Base-by-base conservation (phyloP, 1,140 invertebrate genomes). In the Streblospio benedicti region DNA sequence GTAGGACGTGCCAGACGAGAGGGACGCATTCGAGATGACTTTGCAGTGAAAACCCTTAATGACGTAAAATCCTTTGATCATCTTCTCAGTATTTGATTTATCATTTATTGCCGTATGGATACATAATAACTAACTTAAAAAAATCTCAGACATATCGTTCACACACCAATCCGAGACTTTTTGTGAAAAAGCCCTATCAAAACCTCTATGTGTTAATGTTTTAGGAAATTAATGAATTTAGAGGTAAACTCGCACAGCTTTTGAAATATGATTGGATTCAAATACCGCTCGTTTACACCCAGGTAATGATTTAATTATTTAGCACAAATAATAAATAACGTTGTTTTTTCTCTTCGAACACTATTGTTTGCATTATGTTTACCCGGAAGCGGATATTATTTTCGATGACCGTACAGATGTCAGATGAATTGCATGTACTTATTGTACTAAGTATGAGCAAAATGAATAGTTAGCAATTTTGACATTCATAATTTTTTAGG, bases 261-360 rank as follows among this genome's bases (percentile, higher is more conserved):
- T 87, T 87, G 82, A 87, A 86, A 57, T 98, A 95, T 75, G 95
- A 98, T 79, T 97, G 92, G 69, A 92, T 97, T 66, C 93, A 89
- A 72, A 92, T 97, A 62, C 95, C 95, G 45, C 83, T 97, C 28
- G 93, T 97, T 58, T 98, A 98, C 76, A 97, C 93, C 50, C 93
- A 98, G 88, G 93, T 93, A 72, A 80, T 60, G 56, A 72, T 69
- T 64, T 92, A 20, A 82, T 92, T 72, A 9, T 38, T 67, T 16
- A 28, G 18, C 14, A 0, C 28, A 31, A 44, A 32, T 55, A 62
- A 52, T 47, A 5, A 45, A 5, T 59, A n/a, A 14, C 25, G 58
- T 1, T 35, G 16, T 41, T n/a, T 28, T 20, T 16, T 1, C 6
- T 5, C 16, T 25, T 20, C 14, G 16, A 5, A 16, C n/a, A n/a